Evolutionary conservation across 1,140 invertebrate genomes (phyloP).

Genomic region (Gonatopus flavifemur): DNA sequence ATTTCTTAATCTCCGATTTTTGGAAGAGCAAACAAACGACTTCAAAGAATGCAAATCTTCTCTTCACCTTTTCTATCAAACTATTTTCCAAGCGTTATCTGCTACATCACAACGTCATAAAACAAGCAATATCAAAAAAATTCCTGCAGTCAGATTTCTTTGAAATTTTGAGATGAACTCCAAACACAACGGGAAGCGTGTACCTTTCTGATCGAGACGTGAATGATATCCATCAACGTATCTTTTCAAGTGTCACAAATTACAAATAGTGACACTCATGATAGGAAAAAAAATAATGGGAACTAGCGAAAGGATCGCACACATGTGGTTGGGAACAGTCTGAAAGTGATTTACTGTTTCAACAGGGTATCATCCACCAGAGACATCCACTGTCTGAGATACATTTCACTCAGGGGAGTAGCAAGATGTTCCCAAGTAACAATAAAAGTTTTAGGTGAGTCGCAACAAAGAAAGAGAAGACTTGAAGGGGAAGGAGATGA

Average conservation of each 20-base stretch:
- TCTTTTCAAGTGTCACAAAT: background rate
- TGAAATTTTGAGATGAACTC: no score
- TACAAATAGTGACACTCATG: background rate
- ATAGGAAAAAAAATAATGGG: no score
- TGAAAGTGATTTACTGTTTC: conserved; percentile 8
- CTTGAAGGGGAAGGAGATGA: no score
- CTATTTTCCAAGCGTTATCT: no score
- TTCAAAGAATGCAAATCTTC: no score
- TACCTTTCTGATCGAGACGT: background rate
- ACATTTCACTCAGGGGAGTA: background rate
- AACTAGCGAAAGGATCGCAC: background rate
- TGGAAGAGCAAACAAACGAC: no score
- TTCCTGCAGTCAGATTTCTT: no score
- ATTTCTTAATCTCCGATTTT: no score
- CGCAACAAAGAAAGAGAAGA: no score
- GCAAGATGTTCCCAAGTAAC: conserved; percentile 6
- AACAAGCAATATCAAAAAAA: no score
- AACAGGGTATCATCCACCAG: background rate
- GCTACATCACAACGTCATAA: no score
- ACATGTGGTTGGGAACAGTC: background rate
- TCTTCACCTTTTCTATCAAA: no score
- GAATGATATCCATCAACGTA: background rate
- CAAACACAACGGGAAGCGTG: conserved; percentile 9
- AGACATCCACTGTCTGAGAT: background rate
- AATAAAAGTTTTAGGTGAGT: conserved; percentile 9